These are phyloP conservation scores for Pseudachorutes palmiensis DNA, from an alignment of 1,140 invertebrate species.

Conservation along the genomic window DNA sequence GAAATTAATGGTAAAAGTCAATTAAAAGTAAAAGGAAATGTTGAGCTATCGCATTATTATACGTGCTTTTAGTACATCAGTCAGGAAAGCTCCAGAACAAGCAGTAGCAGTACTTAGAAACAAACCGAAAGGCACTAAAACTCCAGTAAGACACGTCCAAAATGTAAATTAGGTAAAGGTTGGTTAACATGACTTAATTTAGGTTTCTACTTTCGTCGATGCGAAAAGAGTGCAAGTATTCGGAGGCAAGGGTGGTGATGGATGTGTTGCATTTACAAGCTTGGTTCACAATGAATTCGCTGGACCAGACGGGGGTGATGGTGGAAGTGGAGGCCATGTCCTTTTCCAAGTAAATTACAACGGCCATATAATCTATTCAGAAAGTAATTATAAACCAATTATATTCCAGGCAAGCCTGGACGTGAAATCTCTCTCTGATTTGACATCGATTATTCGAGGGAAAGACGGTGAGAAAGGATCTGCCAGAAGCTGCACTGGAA, in stretches of 20 bases:
- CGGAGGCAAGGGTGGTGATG: constrained; percentile 88
- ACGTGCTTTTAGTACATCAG: background rate
- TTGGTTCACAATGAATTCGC: constrained; percentile 71
- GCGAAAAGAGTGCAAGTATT: constrained; percentile 46
- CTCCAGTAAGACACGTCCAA: background rate
- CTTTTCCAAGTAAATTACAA: constrained; percentile 67
- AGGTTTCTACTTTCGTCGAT: constrained; percentile 42
- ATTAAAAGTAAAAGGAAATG: no score
- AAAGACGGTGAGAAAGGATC: constrained; percentile 62
- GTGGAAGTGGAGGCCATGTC: constrained; percentile 94
- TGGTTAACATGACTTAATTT: no score
- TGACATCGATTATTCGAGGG: constrained; percentile 54
- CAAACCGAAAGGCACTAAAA: constrained; percentile 13
- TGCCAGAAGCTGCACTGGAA: constrained; percentile 72
- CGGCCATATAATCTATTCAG: no score
- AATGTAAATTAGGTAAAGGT: no score
- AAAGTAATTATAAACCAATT: no score
- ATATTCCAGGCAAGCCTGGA: constrained; percentile 52
- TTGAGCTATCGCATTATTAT: no score
- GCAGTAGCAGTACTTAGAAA: background rate
- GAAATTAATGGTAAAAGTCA: no score
- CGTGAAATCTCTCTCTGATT: constrained; percentile 63
- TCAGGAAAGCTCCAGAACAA: background rate
- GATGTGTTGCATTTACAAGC: constrained; percentile 73
- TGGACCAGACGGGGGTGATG: constrained; percentile 93